Evolutionary conservation across 1,140 invertebrate genomes (phyloP).

Genomic region (Drosophila saltans): DNA sequence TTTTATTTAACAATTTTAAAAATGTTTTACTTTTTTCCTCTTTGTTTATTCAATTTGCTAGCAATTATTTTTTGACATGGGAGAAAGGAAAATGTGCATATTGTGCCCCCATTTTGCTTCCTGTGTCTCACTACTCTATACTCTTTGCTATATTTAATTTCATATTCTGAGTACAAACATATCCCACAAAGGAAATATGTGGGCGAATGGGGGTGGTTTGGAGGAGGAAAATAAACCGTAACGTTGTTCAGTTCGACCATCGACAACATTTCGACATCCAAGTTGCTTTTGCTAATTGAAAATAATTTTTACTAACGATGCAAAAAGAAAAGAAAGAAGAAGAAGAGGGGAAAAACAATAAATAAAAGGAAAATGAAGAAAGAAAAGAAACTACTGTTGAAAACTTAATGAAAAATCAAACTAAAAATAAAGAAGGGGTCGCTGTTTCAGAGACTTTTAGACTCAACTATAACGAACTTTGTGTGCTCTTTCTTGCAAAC

Average conservation of each 20-base stretch:
- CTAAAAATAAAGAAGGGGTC: slow-evolving; percentile 1
- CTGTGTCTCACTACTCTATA: neutral
- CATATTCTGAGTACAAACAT: slow-evolving; percentile 6
- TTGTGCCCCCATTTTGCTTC: neutral
- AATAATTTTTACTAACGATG: slow-evolving; percentile 22
- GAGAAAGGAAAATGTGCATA: neutral
- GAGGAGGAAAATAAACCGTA: neutral
- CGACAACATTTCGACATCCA: slow-evolving; percentile 17
- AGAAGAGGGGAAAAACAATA: neutral
- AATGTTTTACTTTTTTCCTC: neutral
- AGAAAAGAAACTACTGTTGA: slow-evolving; percentile 15
- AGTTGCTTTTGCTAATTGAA: slow-evolving; percentile 32
- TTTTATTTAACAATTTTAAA: neutral
- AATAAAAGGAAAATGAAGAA: slow-evolving; percentile 1
- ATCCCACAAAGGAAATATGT: neutral
- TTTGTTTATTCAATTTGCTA: neutral
- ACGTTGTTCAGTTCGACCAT: slow-evolving; percentile 14
- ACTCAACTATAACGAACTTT: neutral
- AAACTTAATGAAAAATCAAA: slow-evolving; percentile 25
- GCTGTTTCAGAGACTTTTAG: neutral
- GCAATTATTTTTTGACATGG: slow-evolving; percentile 9
- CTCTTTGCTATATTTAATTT: neutral
- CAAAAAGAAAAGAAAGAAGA: slow-evolving; percentile 1
- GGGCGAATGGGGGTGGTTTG: too few species aligned
- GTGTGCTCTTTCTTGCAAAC: neutral